Evolutionary conservation across 2,797 vertebrate genomes (phyloP).

Genomic region (Pantherophis alleghaniensis): DNA sequence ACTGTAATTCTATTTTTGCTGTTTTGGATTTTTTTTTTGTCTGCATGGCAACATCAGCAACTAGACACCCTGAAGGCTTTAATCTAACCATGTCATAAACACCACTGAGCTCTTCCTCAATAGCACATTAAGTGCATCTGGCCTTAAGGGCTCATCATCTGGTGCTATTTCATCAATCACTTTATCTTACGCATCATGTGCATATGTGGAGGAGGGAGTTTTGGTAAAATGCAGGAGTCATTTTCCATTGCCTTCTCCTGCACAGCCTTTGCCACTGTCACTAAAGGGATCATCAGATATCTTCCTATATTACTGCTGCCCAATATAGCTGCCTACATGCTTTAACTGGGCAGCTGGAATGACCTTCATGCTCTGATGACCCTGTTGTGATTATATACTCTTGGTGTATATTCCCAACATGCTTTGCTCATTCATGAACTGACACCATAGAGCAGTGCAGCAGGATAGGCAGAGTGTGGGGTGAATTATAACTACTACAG

Average conservation of each 20-base stretch:
- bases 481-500: not conserved
- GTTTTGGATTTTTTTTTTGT: not conserved
- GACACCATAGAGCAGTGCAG: not conserved
- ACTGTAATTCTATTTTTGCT: not conserved
- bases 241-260: not conserved
- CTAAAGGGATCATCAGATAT: not conserved
- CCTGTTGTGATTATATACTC: not conserved
- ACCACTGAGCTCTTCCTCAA: not conserved
- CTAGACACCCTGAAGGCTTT: not conserved
- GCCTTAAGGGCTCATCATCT: not conserved
- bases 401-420: not conserved
- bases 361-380: not conserved
- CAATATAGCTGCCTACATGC: not conserved
- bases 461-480: not conserved
- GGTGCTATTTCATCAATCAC: not conserved
- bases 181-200: not conserved
- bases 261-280: not conserved
- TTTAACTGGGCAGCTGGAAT: not conserved
- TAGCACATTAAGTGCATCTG: not conserved
- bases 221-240: not conserved
- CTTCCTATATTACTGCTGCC: not conserved
- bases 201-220: not conserved
- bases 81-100: not conserved
- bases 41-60: not conserved
- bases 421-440: not conserved